These are phyloP conservation scores for Subanguina moxae DNA, from an alignment of 1,140 invertebrate species.

Conservation along the genomic window DNA sequence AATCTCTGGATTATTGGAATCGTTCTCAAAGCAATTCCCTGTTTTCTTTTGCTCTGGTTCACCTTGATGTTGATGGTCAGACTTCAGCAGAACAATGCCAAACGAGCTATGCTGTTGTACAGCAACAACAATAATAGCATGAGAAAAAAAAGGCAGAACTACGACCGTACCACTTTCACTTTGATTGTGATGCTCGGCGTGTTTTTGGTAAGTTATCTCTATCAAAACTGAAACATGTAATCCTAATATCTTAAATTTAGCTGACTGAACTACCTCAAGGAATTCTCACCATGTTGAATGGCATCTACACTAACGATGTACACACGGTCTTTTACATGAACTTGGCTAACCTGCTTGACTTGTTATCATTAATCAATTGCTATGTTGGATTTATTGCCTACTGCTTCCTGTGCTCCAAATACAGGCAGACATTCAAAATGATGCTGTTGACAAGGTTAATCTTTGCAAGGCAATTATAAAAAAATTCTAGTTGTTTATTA, in stretches of 20 bases:
- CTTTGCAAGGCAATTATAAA: background rate
- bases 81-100: conserved; percentile 47
- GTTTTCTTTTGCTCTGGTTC: conserved; percentile 51
- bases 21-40: conserved; percentile 48
- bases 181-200: conserved; percentile 46
- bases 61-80: conserved; percentile 44
- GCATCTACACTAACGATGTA: conserved; percentile 52
- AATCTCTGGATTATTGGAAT: conserved; percentile 53
- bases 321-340: conserved; percentile 48
- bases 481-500: background rate
- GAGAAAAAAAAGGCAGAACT: conserved; percentile 39
- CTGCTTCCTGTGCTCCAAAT: conserved; percentile 48
- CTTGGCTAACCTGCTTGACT: conserved; percentile 45
- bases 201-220: conserved; percentile 38
- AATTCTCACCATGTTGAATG: conserved; percentile 48
- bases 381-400: conserved; percentile 53
- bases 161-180: conserved; percentile 51
- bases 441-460: conserved; percentile 43
- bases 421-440: conserved; percentile 46
- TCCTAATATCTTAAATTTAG: conserved; percentile 37
- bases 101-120: conserved; percentile 43
- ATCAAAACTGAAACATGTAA: too few species aligned
- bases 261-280: conserved; percentile 51
- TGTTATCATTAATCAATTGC: conserved; percentile 51
- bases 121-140: conserved; percentile 23